Evolutionary conservation across 2,113 vertebrate species (phyloP).

Genomic region (Rhea americana): DNA sequence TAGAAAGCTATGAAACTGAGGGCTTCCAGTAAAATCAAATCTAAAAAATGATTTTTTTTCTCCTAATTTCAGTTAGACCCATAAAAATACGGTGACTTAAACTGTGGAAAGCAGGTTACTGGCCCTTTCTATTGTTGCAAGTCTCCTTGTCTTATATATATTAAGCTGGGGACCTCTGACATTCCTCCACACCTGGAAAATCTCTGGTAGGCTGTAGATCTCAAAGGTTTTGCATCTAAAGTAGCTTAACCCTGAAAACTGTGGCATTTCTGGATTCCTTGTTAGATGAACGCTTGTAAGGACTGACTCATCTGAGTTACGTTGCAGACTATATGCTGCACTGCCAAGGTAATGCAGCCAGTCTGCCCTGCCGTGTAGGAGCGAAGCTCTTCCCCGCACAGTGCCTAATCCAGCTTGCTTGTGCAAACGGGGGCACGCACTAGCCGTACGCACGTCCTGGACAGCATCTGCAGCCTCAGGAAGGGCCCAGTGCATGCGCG

Average conservation of each 20-base stretch:
- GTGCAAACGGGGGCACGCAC: no score
- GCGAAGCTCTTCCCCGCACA: background rate
- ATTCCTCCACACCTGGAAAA: background rate
- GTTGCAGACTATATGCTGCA: background rate
- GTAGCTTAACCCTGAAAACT: background rate
- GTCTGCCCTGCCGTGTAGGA: background rate
- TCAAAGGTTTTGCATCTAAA: no score
- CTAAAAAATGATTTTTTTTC: accelerated
- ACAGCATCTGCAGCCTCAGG: background rate
- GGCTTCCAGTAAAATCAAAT: background rate
- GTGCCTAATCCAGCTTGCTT: background rate
- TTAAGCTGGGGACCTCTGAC: background rate
- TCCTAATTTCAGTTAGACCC: background rate
- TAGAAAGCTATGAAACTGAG: no score
- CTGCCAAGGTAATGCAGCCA: background rate
- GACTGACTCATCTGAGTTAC: no score
- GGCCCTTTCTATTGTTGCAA: no score
- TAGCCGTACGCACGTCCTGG: background rate
- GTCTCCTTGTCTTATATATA: background rate
- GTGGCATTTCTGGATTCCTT: background rate
- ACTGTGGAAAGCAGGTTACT: background rate
- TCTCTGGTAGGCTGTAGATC: no score
- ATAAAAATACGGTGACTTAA: no score
- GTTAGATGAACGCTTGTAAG: background rate
- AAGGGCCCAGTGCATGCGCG: no score